These are phyloP conservation scores for Neolamprologus hecqui DNA, from an alignment of 2,113 vertebrate genomes.

Conservation along the genomic window DNA sequence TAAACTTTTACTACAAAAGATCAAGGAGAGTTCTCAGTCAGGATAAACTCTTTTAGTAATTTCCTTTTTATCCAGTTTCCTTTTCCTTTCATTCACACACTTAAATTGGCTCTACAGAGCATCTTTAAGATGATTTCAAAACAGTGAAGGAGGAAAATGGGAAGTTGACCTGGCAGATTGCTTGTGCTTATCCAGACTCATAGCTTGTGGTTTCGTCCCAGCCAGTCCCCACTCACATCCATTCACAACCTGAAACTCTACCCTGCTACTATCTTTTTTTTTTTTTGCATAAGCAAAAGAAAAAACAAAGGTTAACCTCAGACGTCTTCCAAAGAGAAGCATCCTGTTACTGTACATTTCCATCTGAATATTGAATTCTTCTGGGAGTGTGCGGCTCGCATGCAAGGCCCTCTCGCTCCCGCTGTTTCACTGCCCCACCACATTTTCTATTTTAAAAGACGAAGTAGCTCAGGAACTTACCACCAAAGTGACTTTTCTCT, in stretches of 20 bases:
- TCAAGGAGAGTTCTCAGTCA: background rate
- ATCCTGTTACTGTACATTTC: constrained; percentile 5
- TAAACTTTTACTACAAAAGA: background rate
- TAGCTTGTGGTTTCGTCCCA: constrained; percentile 26
- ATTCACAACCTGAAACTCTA: constrained; percentile 14
- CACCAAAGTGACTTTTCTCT: background rate
- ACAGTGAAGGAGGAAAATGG: background rate
- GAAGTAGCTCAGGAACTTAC: background rate
- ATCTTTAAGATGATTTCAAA: background rate
- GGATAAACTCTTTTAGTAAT: background rate
- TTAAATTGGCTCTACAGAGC: background rate
- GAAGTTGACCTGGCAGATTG: background rate
- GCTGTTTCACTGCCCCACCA: background rate
- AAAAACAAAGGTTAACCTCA: background rate
- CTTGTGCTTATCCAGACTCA: background rate
- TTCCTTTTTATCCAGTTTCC: background rate
- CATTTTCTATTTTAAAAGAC: background rate
- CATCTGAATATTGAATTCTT: background rate
- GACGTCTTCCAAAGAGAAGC: background rate
- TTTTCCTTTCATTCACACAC: background rate
- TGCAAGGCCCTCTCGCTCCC: background rate
- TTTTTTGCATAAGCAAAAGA: background rate
- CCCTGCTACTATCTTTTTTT: background rate
- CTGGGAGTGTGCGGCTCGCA: background rate
- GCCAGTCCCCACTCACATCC: background rate